These are phyloP conservation scores for Chiridota heheva DNA, from an alignment of 35 echinoderm and acorn worm species.

Conservation along the genomic window DNA sequence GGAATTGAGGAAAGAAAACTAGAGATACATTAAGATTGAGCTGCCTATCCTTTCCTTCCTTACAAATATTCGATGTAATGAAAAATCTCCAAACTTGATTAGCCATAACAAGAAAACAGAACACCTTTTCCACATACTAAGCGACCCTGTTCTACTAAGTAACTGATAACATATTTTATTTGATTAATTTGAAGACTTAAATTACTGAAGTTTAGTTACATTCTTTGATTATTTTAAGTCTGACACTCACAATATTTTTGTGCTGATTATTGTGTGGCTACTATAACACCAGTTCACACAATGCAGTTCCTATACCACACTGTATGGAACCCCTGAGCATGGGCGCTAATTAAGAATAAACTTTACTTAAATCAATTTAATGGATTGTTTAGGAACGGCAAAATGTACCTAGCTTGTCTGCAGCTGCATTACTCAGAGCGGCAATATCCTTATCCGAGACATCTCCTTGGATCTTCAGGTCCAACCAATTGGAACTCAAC, in stretches of 20 bases:
- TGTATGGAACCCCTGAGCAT: neutral
- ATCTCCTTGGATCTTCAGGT: conserved; percentile 68
- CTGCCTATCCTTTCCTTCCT: too few relatives aligned
- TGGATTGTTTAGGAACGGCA: neutral
- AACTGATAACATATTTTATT: neutral
- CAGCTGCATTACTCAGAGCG: conserved; percentile 58
- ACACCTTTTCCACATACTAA: neutral
- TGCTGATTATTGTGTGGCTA: neutral
- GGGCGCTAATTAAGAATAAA: neutral
- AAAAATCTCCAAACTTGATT: too few relatives aligned
- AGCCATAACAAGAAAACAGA: too few relatives aligned
- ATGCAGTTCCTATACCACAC: neutral
- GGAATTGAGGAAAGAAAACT: too few relatives aligned
- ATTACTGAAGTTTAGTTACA: too few relatives aligned
- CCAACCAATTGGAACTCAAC: conserved; percentile 91
- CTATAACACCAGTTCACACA: neutral
- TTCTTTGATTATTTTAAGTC: too few relatives aligned
- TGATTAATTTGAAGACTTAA: too few relatives aligned
- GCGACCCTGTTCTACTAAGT: neutral
- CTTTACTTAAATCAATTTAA: neutral
- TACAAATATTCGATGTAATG: too few relatives aligned
- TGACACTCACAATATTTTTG: neutral
- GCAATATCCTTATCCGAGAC: conserved; percentile 59
- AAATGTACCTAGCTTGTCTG: conserved; percentile 71
- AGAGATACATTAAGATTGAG: too few relatives aligned